phyloP scores from a whole-genome alignment of 1,140 invertebrate genomes.

The Drosophila repletoides region DNA sequence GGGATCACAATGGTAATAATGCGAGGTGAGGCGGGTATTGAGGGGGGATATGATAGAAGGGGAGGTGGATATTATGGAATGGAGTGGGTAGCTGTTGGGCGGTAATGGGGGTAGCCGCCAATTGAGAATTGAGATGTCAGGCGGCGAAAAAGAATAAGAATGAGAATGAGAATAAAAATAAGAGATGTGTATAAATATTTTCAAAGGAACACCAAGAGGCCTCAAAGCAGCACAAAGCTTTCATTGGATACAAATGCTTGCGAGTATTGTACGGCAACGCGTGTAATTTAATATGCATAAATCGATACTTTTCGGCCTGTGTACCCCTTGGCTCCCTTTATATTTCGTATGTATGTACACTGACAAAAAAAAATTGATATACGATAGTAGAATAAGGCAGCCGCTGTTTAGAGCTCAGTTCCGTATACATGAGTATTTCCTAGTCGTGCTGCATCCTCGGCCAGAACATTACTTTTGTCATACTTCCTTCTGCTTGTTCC shows the following conservation, averaged over 20 bases:
- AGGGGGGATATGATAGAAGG: neutral
- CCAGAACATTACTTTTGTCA: too few species aligned
- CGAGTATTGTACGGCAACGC: constrained; percentile 36
- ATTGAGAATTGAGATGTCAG: constrained; percentile 73
- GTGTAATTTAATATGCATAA: constrained; percentile 77
- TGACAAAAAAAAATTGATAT: too few species aligned
- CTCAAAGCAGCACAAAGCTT: neutral
- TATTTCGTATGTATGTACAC: neutral
- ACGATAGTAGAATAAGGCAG: too few species aligned
- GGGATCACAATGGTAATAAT: constrained; percentile 67
- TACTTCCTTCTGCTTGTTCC: too few species aligned
- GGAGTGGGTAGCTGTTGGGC: neutral
- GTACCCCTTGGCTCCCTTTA: constrained; percentile 1
- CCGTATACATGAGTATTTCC: too few species aligned
- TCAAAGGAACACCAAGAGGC: constrained; percentile 31
- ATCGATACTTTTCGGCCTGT: constrained; percentile 58
- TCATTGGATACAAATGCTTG: constrained; percentile 21
- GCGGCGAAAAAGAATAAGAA: too few species aligned
- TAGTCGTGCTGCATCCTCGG: too few species aligned
- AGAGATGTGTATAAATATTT: constrained; percentile 69
- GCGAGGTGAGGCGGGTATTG: neutral
- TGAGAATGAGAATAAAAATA: too few species aligned
- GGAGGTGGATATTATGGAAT: too few species aligned
- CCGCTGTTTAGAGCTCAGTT: too few species aligned
- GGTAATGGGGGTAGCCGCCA: constrained; percentile 39